Percentiles rank a stretch among this genome's conserved stretches.
phyloP scores from a whole-genome alignment of 92 coral and sea anemone species.

The Epizoanthus illoricatus region DNA sequence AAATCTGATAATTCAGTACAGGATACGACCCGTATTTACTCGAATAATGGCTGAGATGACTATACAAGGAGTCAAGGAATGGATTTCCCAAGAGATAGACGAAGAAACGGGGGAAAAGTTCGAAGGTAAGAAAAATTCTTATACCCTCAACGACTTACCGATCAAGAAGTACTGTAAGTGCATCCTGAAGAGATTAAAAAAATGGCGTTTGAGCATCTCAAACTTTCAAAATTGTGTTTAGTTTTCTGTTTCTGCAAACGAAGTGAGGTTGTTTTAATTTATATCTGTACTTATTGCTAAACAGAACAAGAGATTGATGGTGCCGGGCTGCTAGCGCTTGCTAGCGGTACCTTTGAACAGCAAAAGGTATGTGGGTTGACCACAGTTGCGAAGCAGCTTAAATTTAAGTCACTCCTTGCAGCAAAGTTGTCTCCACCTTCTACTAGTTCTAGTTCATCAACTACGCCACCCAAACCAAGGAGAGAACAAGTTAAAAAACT shows the following conservation, averaged over 20 bases:
- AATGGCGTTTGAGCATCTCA: neutral
- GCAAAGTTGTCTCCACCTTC: neutral
- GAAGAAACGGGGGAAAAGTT: neutral
- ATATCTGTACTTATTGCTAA: neutral
- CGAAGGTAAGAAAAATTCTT: neutral
- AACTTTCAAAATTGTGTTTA: neutral
- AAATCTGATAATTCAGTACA: too few species aligned
- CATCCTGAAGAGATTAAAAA: neutral
- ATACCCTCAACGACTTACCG: neutral
- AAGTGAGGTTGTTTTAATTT: neutral
- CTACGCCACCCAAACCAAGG: too few species aligned
- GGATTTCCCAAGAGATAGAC: neutral
- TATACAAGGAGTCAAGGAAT: neutral
- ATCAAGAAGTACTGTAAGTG: neutral
- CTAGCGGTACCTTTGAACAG: neutral
- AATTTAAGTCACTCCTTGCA: neutral
- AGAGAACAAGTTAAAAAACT: too few species aligned
- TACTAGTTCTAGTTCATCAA: too few species aligned
- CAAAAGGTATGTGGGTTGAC: neutral
- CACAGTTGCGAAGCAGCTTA: conserved; percentile 10
- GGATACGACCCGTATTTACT: too few species aligned
- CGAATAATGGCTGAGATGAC: too few species aligned
- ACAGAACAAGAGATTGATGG: conserved; percentile 16
- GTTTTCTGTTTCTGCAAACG: neutral
- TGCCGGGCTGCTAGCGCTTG: neutral